Evolutionary conservation across 2,797 vertebrate genomes (phyloP).

Genomic region (Paratrypauchen microcephalus): DNA sequence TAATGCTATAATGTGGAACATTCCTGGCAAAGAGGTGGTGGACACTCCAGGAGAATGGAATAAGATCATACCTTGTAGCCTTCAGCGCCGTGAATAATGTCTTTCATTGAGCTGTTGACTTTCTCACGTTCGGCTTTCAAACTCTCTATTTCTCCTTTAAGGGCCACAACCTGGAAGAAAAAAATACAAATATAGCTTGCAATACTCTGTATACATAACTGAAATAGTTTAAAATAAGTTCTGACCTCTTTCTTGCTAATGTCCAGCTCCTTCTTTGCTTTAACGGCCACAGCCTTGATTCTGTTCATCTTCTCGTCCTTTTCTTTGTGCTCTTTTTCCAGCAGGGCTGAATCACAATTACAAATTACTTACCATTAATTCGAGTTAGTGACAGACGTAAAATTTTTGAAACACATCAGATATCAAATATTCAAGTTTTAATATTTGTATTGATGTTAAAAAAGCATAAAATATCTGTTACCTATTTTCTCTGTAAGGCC

Average conservation of each 20-base stretch:
- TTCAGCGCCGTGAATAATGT: constrained; percentile 91
- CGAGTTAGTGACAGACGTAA: background rate
- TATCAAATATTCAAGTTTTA: background rate
- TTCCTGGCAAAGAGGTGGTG: too few relatives aligned
- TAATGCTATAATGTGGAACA: too few relatives aligned
- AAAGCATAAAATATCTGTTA: constrained; percentile 55
- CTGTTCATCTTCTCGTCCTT: constrained; percentile 91
- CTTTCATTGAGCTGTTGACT: constrained; percentile 86
- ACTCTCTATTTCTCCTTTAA: constrained; percentile 83
- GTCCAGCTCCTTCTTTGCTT: constrained; percentile 94
- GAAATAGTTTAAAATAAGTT: background rate
- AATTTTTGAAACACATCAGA: background rate
- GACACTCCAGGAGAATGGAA: too few relatives aligned
- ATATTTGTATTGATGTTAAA: background rate
- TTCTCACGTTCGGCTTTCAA: constrained; percentile 83
- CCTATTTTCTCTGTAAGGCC: constrained; percentile 85
- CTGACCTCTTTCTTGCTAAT: constrained; percentile 89
- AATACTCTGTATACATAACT: background rate
- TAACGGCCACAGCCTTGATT: constrained; percentile 93
- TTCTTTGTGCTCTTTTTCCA: constrained; percentile 84
- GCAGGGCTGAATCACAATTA: constrained; percentile 47
- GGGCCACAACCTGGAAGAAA: constrained; percentile 68
- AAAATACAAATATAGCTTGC: background rate
- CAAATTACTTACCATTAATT: background rate
- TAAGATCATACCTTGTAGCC: constrained; percentile 86